Percentiles rank a stretch among this genome's conserved stretches.
Conservation (phyloP, 1,140 invertebrate genomes). For the Cotesia typhae region DNA sequence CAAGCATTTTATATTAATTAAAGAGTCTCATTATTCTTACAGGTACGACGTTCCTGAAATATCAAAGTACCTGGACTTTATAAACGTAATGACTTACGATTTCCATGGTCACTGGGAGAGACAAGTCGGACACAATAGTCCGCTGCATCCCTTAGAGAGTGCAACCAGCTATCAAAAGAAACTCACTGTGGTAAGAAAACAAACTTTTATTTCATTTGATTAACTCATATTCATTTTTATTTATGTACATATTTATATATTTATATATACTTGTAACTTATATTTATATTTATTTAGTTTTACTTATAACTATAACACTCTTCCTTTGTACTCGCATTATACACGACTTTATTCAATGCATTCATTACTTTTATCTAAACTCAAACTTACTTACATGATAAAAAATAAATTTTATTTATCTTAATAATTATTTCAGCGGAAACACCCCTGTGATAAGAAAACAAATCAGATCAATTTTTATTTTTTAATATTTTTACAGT, state of each 20-base stretch:
- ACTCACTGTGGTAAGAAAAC: conserved; percentile 80
- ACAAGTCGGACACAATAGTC: conserved; percentile 91
- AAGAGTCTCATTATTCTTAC: conserved; percentile 29
- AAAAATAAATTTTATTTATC: conserved; percentile 7
- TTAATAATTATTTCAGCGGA: conserved; percentile 14
- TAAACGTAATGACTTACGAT: conserved; percentile 95
- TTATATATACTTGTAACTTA: not conserved
- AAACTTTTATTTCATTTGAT: not conserved
- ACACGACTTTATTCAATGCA: not conserved
- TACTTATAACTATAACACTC: conserved; percentile 8
- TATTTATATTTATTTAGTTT: conserved; percentile 1
- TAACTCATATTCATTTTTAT: conserved; percentile 5
- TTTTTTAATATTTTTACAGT: too few species aligned
- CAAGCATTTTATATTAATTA: too few species aligned
- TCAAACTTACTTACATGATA: conserved; percentile 5
- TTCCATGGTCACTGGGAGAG: conserved; percentile 94
- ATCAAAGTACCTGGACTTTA: conserved; percentile 91
- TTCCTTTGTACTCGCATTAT: conserved; percentile 11
- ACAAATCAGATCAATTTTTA: too few species aligned
- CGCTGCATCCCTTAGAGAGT: conserved; percentile 87
- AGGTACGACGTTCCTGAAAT: conserved; percentile 93
- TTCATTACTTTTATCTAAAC: conserved; percentile 19
- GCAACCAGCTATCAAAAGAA: conserved; percentile 91
- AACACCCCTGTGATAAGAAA: too few species aligned
- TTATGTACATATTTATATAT: not conserved